These are phyloP conservation scores for Ceuthmochares aereus DNA, from an alignment of 2,113 vertebrate genomes.

Conservation along the genomic window DNA sequence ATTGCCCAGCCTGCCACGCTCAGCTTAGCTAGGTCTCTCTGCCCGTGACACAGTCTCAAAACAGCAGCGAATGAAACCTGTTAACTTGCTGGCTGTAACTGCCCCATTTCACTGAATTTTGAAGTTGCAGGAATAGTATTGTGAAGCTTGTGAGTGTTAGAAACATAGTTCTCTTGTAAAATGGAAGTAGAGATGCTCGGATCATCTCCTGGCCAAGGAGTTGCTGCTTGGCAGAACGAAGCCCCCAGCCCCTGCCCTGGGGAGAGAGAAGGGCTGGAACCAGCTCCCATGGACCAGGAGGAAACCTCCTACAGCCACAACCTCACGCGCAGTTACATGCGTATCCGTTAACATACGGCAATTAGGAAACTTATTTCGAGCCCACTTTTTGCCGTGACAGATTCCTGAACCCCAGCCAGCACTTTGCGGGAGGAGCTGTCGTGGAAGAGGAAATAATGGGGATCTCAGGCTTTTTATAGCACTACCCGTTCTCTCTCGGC, in stretches of 20 bases:
- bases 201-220: rapidly evolving
- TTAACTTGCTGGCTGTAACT: neutral
- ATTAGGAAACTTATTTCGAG: slow-evolving; percentile 34
- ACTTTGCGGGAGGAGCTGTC: neutral
- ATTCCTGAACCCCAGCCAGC: slow-evolving; percentile 52
- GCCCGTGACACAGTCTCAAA: neutral
- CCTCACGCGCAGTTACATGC: rapidly evolving
- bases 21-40: neutral
- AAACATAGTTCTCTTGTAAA: neutral
- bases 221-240: neutral
- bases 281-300: neutral
- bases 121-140: neutral
- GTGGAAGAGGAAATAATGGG: slow-evolving; percentile 24
- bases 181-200: neutral
- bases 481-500: neutral
- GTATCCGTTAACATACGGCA: neutral
- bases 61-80: neutral
- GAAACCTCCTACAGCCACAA: neutral
- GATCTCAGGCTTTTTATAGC: slow-evolving; percentile 38
- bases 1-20: neutral
- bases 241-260: neutral
- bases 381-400: slow-evolving; percentile 24
- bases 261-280: neutral
- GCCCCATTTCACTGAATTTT: neutral
- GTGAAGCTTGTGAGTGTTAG: neutral